Evolutionary conservation across 2,113 vertebrate species (phyloP).

Genomic region (Rhombomys opimus): DNA sequence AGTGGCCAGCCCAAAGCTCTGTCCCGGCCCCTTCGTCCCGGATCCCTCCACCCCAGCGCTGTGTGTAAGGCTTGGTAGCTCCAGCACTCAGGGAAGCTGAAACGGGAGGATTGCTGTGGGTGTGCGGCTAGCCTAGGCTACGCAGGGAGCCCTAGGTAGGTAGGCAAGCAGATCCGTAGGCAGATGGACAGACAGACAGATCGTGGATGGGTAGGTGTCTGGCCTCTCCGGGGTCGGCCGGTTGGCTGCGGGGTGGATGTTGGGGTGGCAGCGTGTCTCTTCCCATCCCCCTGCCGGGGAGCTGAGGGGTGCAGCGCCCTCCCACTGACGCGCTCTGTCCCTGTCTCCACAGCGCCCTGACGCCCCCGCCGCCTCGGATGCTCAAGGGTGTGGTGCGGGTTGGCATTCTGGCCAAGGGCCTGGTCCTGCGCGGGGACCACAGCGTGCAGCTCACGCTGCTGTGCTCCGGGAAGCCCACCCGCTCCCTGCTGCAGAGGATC

Average conservation of each 20-base stretch:
- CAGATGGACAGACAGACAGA: neutral
- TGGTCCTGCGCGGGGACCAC: constrained; percentile 90
- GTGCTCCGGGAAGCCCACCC: constrained; percentile 90
- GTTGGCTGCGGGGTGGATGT: neutral
- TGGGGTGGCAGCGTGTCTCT: neutral
- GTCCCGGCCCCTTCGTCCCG: neutral
- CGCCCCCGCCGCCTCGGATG: constrained; percentile 80
- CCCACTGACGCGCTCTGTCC: fast-evolving
- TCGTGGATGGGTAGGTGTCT: neutral
- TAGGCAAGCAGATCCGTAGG: neutral
- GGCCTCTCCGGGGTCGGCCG: neutral
- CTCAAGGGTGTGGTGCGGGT: constrained; percentile 92
- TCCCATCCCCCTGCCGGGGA: neutral
- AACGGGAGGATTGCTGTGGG: neutral
- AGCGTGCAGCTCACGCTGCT: constrained; percentile 90
- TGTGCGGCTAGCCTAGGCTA: neutral
- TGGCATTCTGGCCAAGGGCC: constrained; percentile 91
- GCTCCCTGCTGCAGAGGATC: constrained; percentile 85
- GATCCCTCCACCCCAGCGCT: neutral
- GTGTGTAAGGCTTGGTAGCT: neutral
- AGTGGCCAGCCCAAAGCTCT: neutral
- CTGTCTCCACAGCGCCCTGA: constrained; percentile 72
- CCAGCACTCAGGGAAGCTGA: neutral
- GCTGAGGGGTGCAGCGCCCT: neutral
- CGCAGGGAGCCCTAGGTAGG: no score